Conservation (phyloP, 2,113 vertebrate species). For the Taurulus bubalis region DNA sequence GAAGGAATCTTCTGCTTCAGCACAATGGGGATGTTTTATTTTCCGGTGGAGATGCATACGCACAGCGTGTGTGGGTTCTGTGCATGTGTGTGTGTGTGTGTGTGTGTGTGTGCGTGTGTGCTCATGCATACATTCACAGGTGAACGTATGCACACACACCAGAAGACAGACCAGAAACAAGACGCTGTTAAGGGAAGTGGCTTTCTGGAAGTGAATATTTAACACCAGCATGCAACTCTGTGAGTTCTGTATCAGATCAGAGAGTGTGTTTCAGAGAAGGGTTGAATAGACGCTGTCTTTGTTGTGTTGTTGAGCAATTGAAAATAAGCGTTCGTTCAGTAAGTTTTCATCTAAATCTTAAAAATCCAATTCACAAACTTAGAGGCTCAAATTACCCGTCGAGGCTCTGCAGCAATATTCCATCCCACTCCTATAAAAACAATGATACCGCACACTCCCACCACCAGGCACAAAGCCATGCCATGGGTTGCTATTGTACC, state of each 20-base stretch:
- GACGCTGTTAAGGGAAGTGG: constrained; percentile 17
- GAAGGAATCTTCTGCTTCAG: constrained; percentile 62
- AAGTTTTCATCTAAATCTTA: constrained; percentile 16
- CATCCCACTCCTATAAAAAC: constrained; percentile 33
- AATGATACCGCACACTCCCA: constrained; percentile 39
- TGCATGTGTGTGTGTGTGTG: constrained; percentile 21
- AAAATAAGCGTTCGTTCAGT: constrained; percentile 11
- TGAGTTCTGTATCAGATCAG: constrained; percentile 32
- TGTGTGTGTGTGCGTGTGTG: constrained; percentile 18
- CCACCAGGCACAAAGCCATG: constrained; percentile 38
- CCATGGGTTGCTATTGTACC: constrained; percentile 27
- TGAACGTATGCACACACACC: constrained; percentile 24
- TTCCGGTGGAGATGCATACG: constrained; percentile 52
- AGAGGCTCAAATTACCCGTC: constrained; percentile 29
- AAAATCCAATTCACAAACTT: constrained; percentile 24
- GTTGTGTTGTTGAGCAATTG: neutral
- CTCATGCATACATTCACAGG: constrained; percentile 39
- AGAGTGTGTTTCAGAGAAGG: constrained; percentile 7
- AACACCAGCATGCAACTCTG: constrained; percentile 30
- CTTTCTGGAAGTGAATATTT: constrained; percentile 48
- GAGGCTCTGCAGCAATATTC: neutral
- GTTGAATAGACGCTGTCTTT: constrained; percentile 2
- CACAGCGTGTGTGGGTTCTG: constrained; percentile 8
- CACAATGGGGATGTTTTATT: constrained; percentile 70
- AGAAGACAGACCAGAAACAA: constrained; percentile 12